Conservation (phyloP, 2,113 vertebrate species). For the Desmodus rotundus region DNA sequence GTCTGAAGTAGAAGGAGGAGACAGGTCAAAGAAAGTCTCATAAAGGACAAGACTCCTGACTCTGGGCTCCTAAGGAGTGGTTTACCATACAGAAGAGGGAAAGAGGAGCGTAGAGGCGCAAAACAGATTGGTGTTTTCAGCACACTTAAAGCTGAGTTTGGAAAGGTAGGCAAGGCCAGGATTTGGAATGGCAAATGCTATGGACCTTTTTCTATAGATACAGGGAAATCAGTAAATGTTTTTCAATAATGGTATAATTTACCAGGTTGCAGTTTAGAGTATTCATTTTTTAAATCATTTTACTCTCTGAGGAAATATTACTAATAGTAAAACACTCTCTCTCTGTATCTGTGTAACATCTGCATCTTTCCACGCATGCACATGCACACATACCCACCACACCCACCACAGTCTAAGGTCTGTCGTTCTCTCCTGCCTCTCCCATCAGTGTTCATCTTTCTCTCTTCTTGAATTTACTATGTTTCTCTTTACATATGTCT, state of each 20-base stretch:
- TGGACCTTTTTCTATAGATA: not conserved
- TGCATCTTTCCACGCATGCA: not conserved
- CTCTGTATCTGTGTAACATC: not conserved
- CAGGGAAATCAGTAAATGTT: not conserved
- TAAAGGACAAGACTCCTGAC: not conserved
- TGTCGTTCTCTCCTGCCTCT: not conserved
- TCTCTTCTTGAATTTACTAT: not conserved
- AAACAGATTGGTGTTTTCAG: not conserved
- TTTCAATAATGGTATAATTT: not conserved
- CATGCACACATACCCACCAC: not conserved
- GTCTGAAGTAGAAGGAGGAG: not conserved
- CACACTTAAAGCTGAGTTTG: not conserved
- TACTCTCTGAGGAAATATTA: not conserved
- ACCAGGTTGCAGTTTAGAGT: not conserved
- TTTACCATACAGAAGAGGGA: not conserved
- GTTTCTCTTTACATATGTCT: not conserved
- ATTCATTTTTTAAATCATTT: not conserved
- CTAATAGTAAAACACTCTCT: not conserved
- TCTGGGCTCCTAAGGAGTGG: not conserved
- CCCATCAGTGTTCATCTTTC: not conserved
- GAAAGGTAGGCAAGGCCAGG: not conserved
- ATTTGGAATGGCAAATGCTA: not conserved
- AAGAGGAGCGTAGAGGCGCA: not conserved
- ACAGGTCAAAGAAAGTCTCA: not conserved
- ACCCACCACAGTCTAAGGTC: not conserved